A percentile compares a stretch with the other conserved stretches of the same genome.
Evolutionary conservation across 2,113 vertebrate species (phyloP).

Genomic region (Larimichthys polyactis): DNA sequence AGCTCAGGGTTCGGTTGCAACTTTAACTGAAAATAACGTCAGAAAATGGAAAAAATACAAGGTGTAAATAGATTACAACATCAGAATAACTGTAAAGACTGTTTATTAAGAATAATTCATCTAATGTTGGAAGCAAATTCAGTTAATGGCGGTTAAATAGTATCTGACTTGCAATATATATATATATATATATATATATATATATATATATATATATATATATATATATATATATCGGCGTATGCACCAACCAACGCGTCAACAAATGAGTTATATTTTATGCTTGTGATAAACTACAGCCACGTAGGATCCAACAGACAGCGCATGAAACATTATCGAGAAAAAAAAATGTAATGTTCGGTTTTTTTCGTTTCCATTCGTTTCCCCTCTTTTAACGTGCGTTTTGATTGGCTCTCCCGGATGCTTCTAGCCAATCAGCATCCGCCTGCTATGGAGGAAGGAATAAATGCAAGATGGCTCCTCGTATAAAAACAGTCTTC

Average conservation of each 20-base stretch:
- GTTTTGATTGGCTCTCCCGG: conserved; percentile 84
- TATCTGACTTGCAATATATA: neutral
- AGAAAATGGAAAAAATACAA: neutral
- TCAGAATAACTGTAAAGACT: neutral
- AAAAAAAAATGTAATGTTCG: conserved; percentile 3
- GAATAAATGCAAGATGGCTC: conserved; percentile 99
- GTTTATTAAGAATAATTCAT: neutral
- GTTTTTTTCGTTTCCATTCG: conserved; percentile 19
- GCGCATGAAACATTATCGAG: too few relatives aligned
- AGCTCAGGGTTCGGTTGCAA: conserved; percentile 40
- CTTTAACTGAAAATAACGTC: neutral
- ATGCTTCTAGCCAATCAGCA: conserved; percentile 89
- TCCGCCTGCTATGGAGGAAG: conserved; percentile 91
- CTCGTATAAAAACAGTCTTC: conserved; percentile 97
- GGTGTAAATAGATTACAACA: neutral
- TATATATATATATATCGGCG: too few relatives aligned
- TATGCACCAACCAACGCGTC: neutral
- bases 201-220: too few relatives aligned
- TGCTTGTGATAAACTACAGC: neutral
- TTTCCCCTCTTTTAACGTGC: conserved; percentile 67
- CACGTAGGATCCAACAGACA: conserved; percentile 19
- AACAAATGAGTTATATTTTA: too few relatives aligned
- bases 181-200: too few relatives aligned
- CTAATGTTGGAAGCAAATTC: neutral
- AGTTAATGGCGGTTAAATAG: neutral